Conservation (phyloP, 2,888 invertebrate species). For the Monoplex corrugatus region DNA sequence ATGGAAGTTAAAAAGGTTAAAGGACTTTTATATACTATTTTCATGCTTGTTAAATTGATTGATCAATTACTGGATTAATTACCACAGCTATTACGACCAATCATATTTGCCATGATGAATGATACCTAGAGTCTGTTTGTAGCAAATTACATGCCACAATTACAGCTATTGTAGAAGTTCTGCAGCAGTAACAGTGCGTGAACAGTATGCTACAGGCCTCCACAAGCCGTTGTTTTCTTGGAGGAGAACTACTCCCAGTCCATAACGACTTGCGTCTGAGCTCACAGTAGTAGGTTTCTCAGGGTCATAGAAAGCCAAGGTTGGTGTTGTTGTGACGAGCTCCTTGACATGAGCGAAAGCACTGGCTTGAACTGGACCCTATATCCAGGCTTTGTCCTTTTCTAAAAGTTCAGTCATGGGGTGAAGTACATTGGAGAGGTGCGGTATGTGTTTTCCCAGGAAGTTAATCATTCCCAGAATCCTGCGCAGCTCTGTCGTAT, state of each 20-base stretch:
- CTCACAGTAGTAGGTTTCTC: background rate
- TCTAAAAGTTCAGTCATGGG: constrained; percentile 26
- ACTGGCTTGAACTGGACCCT: background rate
- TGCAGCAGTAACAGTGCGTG: background rate
- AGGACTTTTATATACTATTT: too few relatives aligned
- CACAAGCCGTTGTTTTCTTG: background rate
- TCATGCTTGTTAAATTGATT: too few relatives aligned
- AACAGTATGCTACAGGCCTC: background rate
- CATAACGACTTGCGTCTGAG: background rate
- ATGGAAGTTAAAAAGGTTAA: too few relatives aligned
- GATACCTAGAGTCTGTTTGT: too few relatives aligned
- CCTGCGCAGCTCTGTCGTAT: background rate
- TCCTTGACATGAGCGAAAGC: constrained; percentile 17
- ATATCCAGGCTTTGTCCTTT: constrained; percentile 12
- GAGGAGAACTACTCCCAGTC: background rate
- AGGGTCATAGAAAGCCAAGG: constrained; percentile 5
- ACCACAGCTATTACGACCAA: too few relatives aligned
- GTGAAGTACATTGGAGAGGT: background rate
- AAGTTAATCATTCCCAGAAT: constrained; percentile 29
- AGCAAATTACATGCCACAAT: too few relatives aligned
- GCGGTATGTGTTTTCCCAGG: constrained; percentile 1
- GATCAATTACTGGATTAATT: too few relatives aligned
- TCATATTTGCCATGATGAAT: too few relatives aligned
- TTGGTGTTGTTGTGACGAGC: background rate
- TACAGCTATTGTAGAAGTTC: too few relatives aligned